phyloP scores from a whole-genome alignment of 2,113 vertebrate species.

The Synchiropus splendidus region DNA sequence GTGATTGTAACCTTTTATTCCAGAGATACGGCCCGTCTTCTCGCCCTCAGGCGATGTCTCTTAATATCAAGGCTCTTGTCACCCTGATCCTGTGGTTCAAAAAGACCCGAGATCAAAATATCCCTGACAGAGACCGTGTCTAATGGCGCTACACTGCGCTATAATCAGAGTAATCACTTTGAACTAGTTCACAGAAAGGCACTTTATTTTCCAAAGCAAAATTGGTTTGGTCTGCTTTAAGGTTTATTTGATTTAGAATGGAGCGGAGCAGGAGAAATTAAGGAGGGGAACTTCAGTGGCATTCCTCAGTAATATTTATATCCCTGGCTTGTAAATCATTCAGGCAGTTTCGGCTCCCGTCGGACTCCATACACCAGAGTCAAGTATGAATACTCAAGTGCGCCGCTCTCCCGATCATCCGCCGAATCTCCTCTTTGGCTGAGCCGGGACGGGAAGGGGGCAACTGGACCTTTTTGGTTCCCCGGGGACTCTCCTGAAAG shows the following conservation, averaged over 20 bases:
- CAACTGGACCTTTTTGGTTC: conserved; percentile 46
- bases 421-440: conserved; percentile 32
- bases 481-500: conserved; percentile 32
- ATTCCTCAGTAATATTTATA: conserved; percentile 49
- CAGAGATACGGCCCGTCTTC: conserved; percentile 24
- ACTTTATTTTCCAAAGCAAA: conserved; percentile 43
- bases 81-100: conserved; percentile 22
- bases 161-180: conserved; percentile 55
- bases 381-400: conserved; percentile 21
- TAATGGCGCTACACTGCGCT: conserved; percentile 45
- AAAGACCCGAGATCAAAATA: conserved; percentile 38
- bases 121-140: conserved; percentile 40
- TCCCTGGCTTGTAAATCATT: conserved; percentile 52
- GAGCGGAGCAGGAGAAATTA: conserved; percentile 37
- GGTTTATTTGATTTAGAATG: conserved; percentile 57
- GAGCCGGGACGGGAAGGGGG: conserved; percentile 44
- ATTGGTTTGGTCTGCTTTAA: conserved; percentile 45
- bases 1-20: conserved; percentile 33
- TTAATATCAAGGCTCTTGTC: conserved; percentile 39
- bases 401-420: conserved; percentile 38
- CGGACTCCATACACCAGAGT: conserved; percentile 39
- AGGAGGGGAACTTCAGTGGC: conserved; percentile 33
- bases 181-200: conserved; percentile 46
- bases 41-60: conserved; percentile 28
- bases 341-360: conserved; percentile 42